A percentile compares a stretch with the other conserved stretches of the same genome.
phyloP scores from a whole-genome alignment of 2,888 invertebrate genomes.

The Calliphora vomitoria region DNA sequence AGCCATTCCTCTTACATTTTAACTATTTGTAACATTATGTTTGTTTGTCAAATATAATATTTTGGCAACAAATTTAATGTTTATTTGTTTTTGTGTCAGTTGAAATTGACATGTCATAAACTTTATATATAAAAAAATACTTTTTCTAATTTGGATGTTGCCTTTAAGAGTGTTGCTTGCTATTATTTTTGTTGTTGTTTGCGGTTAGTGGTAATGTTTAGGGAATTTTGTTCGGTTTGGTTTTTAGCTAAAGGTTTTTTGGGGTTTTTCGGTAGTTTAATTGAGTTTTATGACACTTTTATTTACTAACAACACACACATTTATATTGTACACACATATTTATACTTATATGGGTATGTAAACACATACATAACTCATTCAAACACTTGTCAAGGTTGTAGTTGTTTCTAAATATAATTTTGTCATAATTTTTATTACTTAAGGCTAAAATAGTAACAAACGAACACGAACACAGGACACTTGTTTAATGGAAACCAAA shows the following conservation, averaged over 20 bases:
- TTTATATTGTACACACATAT: no score
- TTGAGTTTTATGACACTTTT: slow-evolving; percentile 59
- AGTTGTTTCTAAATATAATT: neutral
- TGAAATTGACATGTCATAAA: slow-evolving; percentile 55
- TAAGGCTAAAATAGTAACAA: neutral
- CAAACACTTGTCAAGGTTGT: neutral
- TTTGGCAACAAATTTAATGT: slow-evolving; percentile 45
- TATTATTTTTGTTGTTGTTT: slow-evolving; percentile 19
- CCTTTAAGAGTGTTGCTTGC: no score
- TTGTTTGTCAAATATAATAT: slow-evolving; percentile 26
- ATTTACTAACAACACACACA: slow-evolving; percentile 33
- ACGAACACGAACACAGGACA: neutral
- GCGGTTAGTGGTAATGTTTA: slow-evolving; percentile 7
- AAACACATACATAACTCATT: neutral
- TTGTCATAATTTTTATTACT: neutral
- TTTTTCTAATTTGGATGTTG: slow-evolving; percentile 1
- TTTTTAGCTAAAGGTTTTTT: neutral
- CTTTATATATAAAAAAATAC: slow-evolving; percentile 19
- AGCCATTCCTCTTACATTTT: no score
- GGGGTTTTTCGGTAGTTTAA: slow-evolving; percentile 42
- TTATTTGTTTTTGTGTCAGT: slow-evolving; percentile 6
- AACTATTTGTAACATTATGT: neutral
- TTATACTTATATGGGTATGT: no score
- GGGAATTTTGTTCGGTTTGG: neutral
- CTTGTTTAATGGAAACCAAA: neutral